Conservation (phyloP, 2,888 invertebrate species). For the Acanthosepion esculentum region DNA sequence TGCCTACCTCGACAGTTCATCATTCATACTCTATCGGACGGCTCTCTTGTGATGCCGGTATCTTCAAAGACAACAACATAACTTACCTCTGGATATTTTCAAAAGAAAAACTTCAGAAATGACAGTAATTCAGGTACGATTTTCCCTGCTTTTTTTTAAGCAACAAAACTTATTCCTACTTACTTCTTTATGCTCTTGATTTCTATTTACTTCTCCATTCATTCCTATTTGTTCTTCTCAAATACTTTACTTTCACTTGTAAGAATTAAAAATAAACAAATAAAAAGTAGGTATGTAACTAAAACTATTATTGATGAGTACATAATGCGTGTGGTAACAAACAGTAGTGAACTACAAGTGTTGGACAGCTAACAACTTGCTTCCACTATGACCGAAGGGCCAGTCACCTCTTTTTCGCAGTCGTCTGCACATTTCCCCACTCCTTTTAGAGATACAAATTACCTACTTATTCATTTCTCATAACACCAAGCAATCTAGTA, state of each 20-base stretch:
- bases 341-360: neutral
- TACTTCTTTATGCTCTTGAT: neutral
- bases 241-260: neutral
- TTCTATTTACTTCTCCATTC: neutral
- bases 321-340: neutral
- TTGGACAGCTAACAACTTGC: neutral
- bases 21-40: neutral
- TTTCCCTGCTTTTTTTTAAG: neutral
- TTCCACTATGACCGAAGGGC: neutral
- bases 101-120: neutral
- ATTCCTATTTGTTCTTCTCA: neutral
- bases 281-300: neutral
- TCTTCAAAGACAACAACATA: neutral
- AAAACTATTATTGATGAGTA: neutral
- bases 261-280: neutral
- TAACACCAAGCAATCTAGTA: too few species aligned
- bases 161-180: neutral
- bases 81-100: neutral
- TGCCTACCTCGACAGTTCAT: neutral
- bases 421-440: neutral
- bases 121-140: constrained; percentile 12
- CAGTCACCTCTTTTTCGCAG: neutral
- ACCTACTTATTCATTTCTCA: too few species aligned
- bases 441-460: too few species aligned
- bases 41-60: neutral